Base-by-base conservation (phyloP, 64 coral and sea anemone species). In the Actinia equina region DNA sequence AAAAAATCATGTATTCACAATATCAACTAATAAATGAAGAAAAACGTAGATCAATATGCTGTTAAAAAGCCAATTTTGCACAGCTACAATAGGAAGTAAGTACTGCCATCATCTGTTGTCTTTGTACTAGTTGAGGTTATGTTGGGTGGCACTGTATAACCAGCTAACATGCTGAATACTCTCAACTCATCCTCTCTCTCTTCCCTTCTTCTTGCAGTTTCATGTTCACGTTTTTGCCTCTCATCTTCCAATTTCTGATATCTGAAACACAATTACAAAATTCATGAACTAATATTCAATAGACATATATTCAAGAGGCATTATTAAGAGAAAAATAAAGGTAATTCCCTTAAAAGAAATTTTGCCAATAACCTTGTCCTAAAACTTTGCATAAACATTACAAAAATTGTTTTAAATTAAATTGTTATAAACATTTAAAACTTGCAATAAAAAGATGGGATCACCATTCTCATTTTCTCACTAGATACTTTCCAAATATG, bases 141-240 rank as follows among this genome's bases (percentile, higher is more conserved):
- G 74, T 7, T 3, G n/a, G 26, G 74, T 17, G 43, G 26, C 43
- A 62, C 19, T 16, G 59, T 62, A 62, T 62, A 62, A 62, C 74
- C 77, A 80, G 77, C 45, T 18, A 80, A 22, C 77, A 80, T 43
- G 14, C 77, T 80, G 77, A 80, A 51, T 18, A 80, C 77, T 80
- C 42, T 51, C 45, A 80, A 16, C 19, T 80, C 77, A 80, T 80
- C 41, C 19, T 80, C 77, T 51, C 43, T 51, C 25, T 80, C 77
- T 80, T 80, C 42, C 65, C 42, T 51, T 80, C 42, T 49, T 80
- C 77, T 43, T 80, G 41, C 77, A 44, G 44, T 80, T 80, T 43
- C 77, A 3, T 80, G 77, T 51, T 80, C 42, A 16, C 77, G 42
- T 80, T 80, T 51, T 18, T 17, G 42, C 19, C 77, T 80, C 17